Evolutionary conservation across 2,797 vertebrate genomes (phyloP), one percentile per base, ranked within the genome.

Genomic region (Mus caroli): DNA sequence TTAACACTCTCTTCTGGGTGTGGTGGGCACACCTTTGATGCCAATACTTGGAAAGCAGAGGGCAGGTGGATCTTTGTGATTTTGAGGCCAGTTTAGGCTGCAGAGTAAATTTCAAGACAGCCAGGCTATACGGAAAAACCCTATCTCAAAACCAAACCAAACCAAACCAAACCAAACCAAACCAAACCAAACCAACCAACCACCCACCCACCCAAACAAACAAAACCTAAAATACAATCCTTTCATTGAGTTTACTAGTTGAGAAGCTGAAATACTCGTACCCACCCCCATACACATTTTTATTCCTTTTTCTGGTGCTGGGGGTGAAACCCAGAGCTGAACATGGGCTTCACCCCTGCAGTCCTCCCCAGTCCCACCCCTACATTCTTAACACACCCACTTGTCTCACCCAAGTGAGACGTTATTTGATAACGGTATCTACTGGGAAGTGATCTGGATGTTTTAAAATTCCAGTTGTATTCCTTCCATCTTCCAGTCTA

Each of bases 401-500:
- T 89, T 56, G 43, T 88, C 77, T 93, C 22, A 69, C 43, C 6
- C 88, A 91, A 90, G 79, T 73, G n/a, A 54, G 73, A 91, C 88
- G 52, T 31, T 87, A 78, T 79, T 2, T 95, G 80, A 88, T 15
- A 37, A 50, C 52, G 20, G 7, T 82, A 28, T 69, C 78, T 82
- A 11, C 20, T 40, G 40, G 37, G 80, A 43, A 43, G 95, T 4
- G 8, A 83, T 60, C 58, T 78, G 52, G 52, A 37, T 6, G 24
- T 40, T 14, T 43, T 69, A 80, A 46, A 73, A 84, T 87, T 84
- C 71, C 87, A 91, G 10, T 34, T 64, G 84, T 46, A 56, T 46
- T 85, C 56, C 34, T 91, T 67, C 79, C 31, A 8, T 62, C n/a
- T 94, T 94, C 79, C 20, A 83, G 54, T 86, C 62, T 76, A 92